Base-by-base conservation (phyloP, 2,888 invertebrate species). In the Cryptocephalus primarius region DNA sequence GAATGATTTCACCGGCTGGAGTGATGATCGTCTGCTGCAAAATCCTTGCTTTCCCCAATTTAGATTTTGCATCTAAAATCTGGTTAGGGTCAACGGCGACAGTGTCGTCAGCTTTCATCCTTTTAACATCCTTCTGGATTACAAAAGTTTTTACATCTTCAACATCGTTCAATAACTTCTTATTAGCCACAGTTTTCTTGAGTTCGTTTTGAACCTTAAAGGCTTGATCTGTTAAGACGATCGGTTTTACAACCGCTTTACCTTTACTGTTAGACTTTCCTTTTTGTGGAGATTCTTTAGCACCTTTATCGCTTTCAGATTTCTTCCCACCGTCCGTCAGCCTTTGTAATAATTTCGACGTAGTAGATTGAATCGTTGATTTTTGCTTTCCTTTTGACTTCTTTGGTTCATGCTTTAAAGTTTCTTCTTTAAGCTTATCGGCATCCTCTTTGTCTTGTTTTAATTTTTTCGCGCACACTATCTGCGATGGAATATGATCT, bases 321-420 rank as follows among this genome's bases (percentile, higher is more conserved):
- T n/a, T 36, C 12, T 36, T 36, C 36, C 12, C 11, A 10, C 41
- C 13, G 9, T 46, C 32, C 0, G 54, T 54, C 52, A 79, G 64
- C 46, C 79, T 76, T 62, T 78, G 76, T 48, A 79, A 64, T 39
- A 79, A 60, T 65, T 77, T 79, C 1, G 77, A 75, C 9, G 51
- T 49, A 1, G 51, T 52, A 4, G 76, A 56, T 31, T 53, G 54
- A 11, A 48, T 71, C 8, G 72, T 67, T n/a, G 70, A 69, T 33
- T 53, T 52, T 38, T 45, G 47, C 45, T 71, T 72, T 9, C 47
- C 42, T n/a, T 36, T 36, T 4, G 36, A 11, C 4, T 11, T 36
- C 12, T n/a, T 36, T 6, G 22, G 6, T 22, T 22, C 22, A 22
- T 4, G 22, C 22, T 22, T 22, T 31, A 32, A n/a, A 3, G 32